Percentiles rank a stretch among this genome's conserved stretches.
phyloP scores from a whole-genome alignment of 2,888 invertebrate species.

The Chesias legatella region DNA sequence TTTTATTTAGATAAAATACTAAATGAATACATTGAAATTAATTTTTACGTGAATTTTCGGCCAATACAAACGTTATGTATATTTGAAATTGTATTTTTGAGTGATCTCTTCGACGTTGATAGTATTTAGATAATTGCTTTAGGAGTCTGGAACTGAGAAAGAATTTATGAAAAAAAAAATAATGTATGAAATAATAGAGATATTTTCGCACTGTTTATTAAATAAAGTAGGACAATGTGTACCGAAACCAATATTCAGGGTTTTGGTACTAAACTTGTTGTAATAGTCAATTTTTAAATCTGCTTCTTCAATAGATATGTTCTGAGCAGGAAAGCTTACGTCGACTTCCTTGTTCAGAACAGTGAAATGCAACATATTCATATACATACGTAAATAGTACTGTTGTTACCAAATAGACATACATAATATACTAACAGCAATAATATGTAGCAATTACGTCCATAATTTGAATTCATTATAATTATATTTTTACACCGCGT shows the following conservation, averaged over 20 bases:
- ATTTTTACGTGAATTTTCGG: constrained; percentile 72
- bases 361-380: constrained; percentile 15
- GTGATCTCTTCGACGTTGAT: constrained; percentile 77
- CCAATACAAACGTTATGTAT: constrained; percentile 74
- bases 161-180: constrained; percentile 69
- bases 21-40: constrained; percentile 53
- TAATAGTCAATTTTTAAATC: constrained; percentile 26
- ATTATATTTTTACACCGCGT: constrained; percentile 27
- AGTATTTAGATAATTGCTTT: constrained; percentile 74
- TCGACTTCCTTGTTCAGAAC: constrained; percentile 15
- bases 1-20: constrained; percentile 64
- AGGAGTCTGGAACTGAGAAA: constrained; percentile 76
- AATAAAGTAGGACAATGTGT: constrained; percentile 39
- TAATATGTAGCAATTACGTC: constrained; percentile 26
- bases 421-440: constrained; percentile 26
- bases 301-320: constrained; percentile 9
- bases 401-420: constrained; percentile 71
- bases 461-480: constrained; percentile 47
- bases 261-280: constrained; percentile 17
- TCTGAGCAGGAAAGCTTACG: constrained; percentile 11
- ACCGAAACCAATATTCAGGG: constrained; percentile 21
- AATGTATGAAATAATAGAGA: constrained; percentile 69
- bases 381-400: constrained; percentile 46
- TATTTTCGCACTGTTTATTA: constrained; percentile 78
- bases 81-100: constrained; percentile 79